Percentiles rank a stretch among this genome's conserved stretches.
phyloP scores from a whole-genome alignment of 2,888 invertebrate genomes.

The Oeneis ivallda region DNA sequence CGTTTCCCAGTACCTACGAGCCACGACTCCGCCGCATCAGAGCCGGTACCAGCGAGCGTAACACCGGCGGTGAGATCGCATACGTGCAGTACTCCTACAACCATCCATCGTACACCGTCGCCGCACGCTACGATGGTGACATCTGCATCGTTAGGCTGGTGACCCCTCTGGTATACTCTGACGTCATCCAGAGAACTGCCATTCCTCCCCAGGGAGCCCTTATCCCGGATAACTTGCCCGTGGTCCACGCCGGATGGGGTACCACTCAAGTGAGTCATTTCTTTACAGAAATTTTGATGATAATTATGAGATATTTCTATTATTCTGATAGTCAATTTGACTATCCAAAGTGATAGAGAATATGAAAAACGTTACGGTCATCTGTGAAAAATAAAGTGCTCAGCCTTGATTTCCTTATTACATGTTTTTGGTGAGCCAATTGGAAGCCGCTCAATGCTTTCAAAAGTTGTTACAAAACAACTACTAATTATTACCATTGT shows the following conservation, averaged over 20 bases:
- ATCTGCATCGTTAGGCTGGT: background rate
- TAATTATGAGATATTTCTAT: no score
- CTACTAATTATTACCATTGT: no score
- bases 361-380: no score
- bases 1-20: constrained; percentile 17
- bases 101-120: background rate
- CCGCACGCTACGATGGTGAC: background rate
- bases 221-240: constrained; percentile 4
- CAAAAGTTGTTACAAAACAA: no score
- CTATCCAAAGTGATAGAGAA: no score
- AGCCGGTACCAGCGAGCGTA: background rate
- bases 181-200: background rate
- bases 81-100: background rate
- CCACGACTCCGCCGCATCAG: background rate
- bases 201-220: background rate
- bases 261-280: background rate
- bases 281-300: no score
- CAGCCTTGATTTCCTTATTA: no score
- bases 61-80: background rate
- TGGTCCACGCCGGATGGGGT: constrained; percentile 6
- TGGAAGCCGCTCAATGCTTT: no score
- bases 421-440: no score
- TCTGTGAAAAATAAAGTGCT: no score
- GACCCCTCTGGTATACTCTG: background rate
- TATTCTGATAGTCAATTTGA: no score